Evolutionary conservation across 2,113 vertebrate species (phyloP), one percentile per base, ranked within the genome.

Genomic region (Ochotona curzoniae): DNA sequence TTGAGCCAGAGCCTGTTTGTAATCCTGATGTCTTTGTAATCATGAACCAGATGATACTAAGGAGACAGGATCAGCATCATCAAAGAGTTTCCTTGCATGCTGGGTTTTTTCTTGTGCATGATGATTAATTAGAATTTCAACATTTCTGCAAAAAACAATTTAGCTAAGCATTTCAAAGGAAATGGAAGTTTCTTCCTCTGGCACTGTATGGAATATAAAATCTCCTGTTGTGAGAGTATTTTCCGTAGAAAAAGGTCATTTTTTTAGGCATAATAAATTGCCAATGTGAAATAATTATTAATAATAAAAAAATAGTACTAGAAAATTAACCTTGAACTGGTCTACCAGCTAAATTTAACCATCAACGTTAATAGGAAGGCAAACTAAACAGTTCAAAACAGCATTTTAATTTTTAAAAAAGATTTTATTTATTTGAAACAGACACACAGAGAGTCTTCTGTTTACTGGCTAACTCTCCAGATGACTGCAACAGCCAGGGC

Each of bases 61-160:
- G 49, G 20, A 67, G 15, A 76, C 63, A 21, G 14, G n/a, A 71
- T 26, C 73, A 71, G 18, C 32, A 47, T 75, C 47, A 17, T 70
- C 60, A 57, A 83, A 89, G 35, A 89, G 44, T 79, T 75, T 73
- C 1, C 4, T 23, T 32, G 54, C 12, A 70, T 4, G 23, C 4
- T 14, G 38, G 20, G 17, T 54, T 64, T 94, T 13, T 76, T 12
- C n/a, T 54, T 87, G 84, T 79, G 20, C 23, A 79, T 57, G 25
- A 83, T 73, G 76, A 89, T 78, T 57, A 85, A 60, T 85, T 63
- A n/a, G 44, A 96, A 90, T 87, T 74, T 75, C 20, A 80, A 11
- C 51, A 79, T 35, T 80, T 94, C 89, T 80, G 80, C 15, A 90
- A 90, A 76, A 83, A 95, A 75, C 21, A 75, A 75, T 67, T 89